Percentiles rank a stretch among this genome's conserved stretches.
Evolutionary conservation across 64 coral and sea anemone genomes (phyloP).

Genomic region (Pachyseris speciosa): DNA sequence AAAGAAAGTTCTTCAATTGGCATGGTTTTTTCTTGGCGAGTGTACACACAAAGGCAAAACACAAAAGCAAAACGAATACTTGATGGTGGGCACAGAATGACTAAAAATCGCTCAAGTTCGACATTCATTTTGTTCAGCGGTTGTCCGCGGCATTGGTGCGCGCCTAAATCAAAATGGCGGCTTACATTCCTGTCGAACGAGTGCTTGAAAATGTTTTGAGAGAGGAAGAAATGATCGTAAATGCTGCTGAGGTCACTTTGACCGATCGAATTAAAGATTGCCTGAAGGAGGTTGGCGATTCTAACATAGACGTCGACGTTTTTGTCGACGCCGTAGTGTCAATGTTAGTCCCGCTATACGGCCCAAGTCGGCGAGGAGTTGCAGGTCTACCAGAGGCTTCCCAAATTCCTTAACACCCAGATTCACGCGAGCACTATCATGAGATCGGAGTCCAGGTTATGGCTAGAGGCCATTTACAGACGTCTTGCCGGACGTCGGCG

Average conservation of each 20-base stretch:
- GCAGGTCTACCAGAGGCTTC: no score
- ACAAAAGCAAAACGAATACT: no score
- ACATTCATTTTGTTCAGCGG: conserved; percentile 34
- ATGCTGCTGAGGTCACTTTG: neutral
- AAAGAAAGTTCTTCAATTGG: no score
- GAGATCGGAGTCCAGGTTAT: no score
- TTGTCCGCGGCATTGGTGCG: neutral
- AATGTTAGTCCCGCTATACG: conserved; percentile 22
- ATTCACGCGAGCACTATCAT: no score
- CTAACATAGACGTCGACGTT: neutral
- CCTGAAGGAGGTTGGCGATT: no score
- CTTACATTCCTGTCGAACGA: neutral
- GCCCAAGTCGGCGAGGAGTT: conserved; percentile 18
- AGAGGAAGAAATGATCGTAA: neutral
- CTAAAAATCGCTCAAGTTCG: conserved; percentile 30
- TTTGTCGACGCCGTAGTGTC: conserved; percentile 9
- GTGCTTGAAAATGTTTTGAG: no score
- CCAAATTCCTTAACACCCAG: no score
- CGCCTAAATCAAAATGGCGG: neutral
- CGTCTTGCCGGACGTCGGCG: no score
- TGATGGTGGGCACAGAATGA: conserved; percentile 7
- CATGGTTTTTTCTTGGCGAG: no score
- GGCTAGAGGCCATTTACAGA: no score
- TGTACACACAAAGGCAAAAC: no score
- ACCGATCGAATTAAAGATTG: neutral